Evolutionary conservation across 2,888 invertebrate genomes (phyloP).

Genomic region (Philhelius pedissequus): DNA sequence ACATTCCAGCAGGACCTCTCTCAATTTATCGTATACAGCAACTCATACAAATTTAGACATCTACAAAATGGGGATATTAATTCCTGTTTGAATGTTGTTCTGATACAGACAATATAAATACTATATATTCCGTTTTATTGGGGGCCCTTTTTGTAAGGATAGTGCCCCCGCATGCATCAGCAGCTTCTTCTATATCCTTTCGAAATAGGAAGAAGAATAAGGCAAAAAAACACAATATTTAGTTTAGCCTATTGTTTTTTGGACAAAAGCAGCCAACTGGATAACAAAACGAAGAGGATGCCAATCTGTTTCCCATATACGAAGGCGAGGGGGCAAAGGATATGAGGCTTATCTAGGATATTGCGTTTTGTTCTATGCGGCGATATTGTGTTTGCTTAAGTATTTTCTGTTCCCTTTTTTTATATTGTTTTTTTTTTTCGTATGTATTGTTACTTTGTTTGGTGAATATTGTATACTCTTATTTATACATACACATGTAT

Average conservation of each 20-base stretch:
- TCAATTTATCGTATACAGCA: background rate
- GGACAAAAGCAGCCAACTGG: conserved; percentile 57
- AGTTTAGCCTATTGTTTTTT: conserved; percentile 54
- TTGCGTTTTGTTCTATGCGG: conserved; percentile 61
- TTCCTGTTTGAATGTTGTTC: conserved; percentile 18
- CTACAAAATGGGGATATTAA: conserved; percentile 1
- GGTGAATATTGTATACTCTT: conserved; percentile 22
- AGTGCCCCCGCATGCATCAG: conserved; percentile 3
- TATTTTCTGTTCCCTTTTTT: conserved; percentile 45
- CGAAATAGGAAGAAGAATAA: background rate
- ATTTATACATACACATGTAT: background rate
- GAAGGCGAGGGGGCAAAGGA: background rate
- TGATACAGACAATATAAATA: background rate
- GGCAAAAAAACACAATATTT: conserved; percentile 40
- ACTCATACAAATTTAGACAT: background rate
- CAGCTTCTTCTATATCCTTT: conserved; percentile 17
- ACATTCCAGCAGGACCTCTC: conserved; percentile 32
- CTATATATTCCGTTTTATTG: background rate
- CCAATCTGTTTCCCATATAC: conserved; percentile 31
- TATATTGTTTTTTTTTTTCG: background rate
- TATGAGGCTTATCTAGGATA: conserved; percentile 43
- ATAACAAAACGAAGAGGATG: conserved; percentile 24
- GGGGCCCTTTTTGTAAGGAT: conserved; percentile 21
- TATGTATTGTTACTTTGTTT: conserved; percentile 53
- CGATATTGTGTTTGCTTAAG: conserved; percentile 66